Conservation (phyloP, 2,888 invertebrate species). For the Diarsia brunnea region DNA sequence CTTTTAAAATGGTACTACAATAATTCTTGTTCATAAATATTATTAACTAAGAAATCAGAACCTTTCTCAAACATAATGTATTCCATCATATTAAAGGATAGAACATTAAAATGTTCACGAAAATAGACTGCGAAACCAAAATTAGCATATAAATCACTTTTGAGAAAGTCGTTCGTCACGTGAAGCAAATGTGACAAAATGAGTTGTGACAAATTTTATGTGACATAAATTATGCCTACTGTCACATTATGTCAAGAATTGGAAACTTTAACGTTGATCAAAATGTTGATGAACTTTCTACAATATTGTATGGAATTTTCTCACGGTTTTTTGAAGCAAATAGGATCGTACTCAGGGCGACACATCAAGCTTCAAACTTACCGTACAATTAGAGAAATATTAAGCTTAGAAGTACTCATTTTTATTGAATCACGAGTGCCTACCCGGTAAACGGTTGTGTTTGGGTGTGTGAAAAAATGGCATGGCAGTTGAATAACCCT, state of each 20-base stretch:
- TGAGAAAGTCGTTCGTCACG: slow-evolving; percentile 25
- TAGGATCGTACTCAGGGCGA: not conserved
- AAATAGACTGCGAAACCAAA: slow-evolving; percentile 18
- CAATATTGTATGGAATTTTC: not conserved
- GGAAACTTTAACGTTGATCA: not conserved
- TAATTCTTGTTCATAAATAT: slow-evolving; percentile 1
- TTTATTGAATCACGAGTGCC: no score
- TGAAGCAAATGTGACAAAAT: slow-evolving; percentile 24
- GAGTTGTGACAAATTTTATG: slow-evolving; percentile 8
- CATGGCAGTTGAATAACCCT: no score
- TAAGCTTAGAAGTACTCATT: no score
- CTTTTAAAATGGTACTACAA: no score
- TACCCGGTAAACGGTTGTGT: no score
- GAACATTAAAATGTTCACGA: slow-evolving; percentile 15
- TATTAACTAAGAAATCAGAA: slow-evolving; percentile 11
- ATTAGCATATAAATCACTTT: slow-evolving; percentile 38
- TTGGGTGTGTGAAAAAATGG: no score
- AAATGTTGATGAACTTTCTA: slow-evolving; percentile 3
- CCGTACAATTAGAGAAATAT: no score
- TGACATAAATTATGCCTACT: slow-evolving; percentile 18
- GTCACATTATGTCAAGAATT: slow-evolving; percentile 17
- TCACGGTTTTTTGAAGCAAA: not conserved
- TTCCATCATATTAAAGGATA: slow-evolving; percentile 13
- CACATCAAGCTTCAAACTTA: no score
- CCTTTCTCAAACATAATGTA: slow-evolving; percentile 24